Evolutionary conservation across 2,113 vertebrate species (phyloP).

Genomic region (Platysternon megacephalum): DNA sequence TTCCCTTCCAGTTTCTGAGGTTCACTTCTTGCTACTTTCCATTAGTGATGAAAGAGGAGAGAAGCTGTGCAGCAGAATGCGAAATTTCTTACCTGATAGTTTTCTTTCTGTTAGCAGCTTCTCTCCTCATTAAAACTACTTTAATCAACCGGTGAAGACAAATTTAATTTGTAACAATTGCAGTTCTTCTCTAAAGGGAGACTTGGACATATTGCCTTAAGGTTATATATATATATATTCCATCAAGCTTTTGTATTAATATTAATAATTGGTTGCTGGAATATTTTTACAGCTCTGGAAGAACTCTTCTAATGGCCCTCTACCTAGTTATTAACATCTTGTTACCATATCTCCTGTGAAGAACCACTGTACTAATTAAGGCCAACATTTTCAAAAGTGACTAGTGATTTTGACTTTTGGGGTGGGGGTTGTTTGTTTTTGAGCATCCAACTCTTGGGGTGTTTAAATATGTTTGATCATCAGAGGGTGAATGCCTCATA

Average conservation of each 20-base stretch:
- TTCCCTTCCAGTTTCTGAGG: neutral
- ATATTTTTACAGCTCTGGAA: neutral
- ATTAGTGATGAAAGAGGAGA: too few relatives aligned
- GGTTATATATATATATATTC: too few relatives aligned
- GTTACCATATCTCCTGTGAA: neutral
- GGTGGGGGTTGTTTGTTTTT: neutral
- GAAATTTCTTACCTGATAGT: too few relatives aligned
- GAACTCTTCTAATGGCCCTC: neutral
- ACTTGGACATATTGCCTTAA: too few relatives aligned
- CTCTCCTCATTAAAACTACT: too few relatives aligned
- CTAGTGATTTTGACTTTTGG: neutral
- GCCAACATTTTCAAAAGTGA: neutral
- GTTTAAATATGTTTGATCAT: neutral
- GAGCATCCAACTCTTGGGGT: neutral
- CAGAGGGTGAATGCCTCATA: neutral
- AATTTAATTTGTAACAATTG: too few relatives aligned
- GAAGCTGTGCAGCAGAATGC: too few relatives aligned
- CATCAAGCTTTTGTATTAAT: too few relatives aligned
- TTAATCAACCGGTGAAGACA: too few relatives aligned
- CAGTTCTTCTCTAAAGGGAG: too few relatives aligned
- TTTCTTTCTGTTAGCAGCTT: too few relatives aligned
- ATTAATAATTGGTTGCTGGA: neutral
- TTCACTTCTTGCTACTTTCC: too few relatives aligned
- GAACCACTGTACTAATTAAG: neutral
- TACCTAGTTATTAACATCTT: neutral